phyloP scores from a whole-genome alignment of 2,888 invertebrate genomes.

The Drosophila monieri region DNA sequence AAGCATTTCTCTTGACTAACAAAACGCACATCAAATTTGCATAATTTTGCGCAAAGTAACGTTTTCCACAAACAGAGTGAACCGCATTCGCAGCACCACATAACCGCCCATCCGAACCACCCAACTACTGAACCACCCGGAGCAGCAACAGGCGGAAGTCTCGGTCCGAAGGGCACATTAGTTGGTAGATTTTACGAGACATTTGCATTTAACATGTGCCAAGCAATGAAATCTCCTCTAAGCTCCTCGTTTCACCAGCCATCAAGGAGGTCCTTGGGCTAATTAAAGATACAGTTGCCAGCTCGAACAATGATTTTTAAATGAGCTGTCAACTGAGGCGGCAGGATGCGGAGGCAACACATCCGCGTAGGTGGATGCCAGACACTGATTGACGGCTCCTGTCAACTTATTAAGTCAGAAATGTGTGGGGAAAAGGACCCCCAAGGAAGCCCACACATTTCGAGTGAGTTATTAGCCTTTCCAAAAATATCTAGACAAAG shows the following conservation, averaged over 20 bases:
- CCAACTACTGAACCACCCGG: background rate
- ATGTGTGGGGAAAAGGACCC: constrained; percentile 20
- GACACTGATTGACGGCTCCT: constrained; percentile 64
- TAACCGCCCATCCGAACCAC: background rate
- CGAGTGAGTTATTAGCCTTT: constrained; percentile 53
- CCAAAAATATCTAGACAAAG: constrained; percentile 58
- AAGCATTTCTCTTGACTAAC: constrained; percentile 61
- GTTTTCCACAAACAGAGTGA: constrained; percentile 62
- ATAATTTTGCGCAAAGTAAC: constrained; percentile 73
- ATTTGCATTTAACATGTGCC: constrained; percentile 63
- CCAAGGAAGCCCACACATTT: constrained; percentile 31
- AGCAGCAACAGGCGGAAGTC: constrained; percentile 36
- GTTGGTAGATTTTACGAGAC: constrained; percentile 68
- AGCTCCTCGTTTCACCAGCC: constrained; percentile 17
- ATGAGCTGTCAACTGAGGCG: constrained; percentile 21
- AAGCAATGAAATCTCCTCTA: constrained; percentile 61
- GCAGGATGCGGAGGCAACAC: background rate
- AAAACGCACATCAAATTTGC: constrained; percentile 78
- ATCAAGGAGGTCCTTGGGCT: constrained; percentile 45
- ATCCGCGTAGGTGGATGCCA: constrained; percentile 28
- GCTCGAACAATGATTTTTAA: constrained; percentile 36
- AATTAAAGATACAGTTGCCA: constrained; percentile 60
- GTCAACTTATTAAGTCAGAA: constrained; percentile 74
- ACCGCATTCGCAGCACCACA: constrained; percentile 12
- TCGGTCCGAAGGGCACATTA: constrained; percentile 47